phyloP scores from a whole-genome alignment of 1,140 invertebrate genomes.

The Coelopa frigida region DNA sequence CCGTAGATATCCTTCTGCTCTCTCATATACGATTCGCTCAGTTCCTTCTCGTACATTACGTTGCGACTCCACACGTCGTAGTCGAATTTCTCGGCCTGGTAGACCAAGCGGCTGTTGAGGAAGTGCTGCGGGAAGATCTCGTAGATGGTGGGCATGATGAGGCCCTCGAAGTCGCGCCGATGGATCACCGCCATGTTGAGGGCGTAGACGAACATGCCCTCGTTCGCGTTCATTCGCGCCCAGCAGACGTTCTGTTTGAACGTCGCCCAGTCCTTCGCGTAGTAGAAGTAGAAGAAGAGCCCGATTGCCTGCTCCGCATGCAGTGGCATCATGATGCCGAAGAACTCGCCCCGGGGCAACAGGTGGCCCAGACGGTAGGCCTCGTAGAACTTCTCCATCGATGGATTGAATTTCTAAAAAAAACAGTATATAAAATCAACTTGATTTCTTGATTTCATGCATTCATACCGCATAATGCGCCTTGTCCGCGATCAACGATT shows the following conservation, averaged over 20 bases:
- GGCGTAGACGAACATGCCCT: constrained; percentile 50
- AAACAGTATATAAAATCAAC: no score
- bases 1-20: no score
- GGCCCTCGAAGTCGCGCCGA: constrained; percentile 47
- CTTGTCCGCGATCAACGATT: no score
- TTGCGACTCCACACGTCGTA: no score
- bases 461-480: no score
- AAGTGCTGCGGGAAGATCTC: constrained; percentile 54
- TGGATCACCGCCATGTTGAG: constrained; percentile 49
- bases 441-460: no score
- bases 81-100: constrained; percentile 3
- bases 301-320: constrained; percentile 52
- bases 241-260: constrained; percentile 54
- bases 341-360: constrained; percentile 50
- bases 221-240: constrained; percentile 50
- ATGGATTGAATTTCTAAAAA: no score
- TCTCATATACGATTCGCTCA: no score
- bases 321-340: constrained; percentile 50
- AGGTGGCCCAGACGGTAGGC: no score
- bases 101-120: constrained; percentile 34
- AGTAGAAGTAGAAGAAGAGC: constrained; percentile 58
- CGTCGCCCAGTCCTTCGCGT: constrained; percentile 54
- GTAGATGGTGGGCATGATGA: constrained; percentile 52
- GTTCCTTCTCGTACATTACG: no score
- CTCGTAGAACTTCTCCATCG: no score